These are phyloP conservation scores for Drosophila orena DNA, from an alignment of 1,140 invertebrate genomes.

Conservation along the genomic window DNA sequence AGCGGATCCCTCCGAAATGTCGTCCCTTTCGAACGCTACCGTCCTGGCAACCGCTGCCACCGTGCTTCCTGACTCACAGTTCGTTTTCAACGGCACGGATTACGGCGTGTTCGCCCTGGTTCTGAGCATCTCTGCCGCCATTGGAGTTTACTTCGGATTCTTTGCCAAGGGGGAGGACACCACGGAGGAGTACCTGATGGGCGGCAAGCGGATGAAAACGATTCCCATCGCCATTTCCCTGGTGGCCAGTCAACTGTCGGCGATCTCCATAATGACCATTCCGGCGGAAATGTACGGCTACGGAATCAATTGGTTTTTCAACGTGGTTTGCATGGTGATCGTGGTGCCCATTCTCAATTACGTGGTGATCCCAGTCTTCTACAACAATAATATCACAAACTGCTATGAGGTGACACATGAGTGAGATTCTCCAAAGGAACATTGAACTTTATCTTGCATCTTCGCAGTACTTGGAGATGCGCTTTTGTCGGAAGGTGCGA, in stretches of 20 bases:
- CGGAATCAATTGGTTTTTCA: constrained; percentile 89
- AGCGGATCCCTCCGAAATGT: constrained; percentile 36
- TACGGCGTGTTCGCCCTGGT: constrained; percentile 87
- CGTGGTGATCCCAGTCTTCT: constrained; percentile 93
- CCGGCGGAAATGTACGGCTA: constrained; percentile 93
- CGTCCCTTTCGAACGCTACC: constrained; percentile 47
- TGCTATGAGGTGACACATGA: constrained; percentile 90
- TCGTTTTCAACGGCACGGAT: constrained; percentile 86
- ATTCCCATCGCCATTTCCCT: constrained; percentile 89
- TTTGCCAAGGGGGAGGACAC: constrained; percentile 85
- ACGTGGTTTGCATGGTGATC: constrained; percentile 88
- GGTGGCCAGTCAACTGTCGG: constrained; percentile 91
- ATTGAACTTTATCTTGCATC: not conserved
- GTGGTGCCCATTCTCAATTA: constrained; percentile 88
- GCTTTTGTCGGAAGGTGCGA: constrained; percentile 88
- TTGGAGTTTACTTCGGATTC: constrained; percentile 89
- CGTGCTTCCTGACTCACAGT: constrained; percentile 34
- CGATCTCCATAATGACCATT: constrained; percentile 91
- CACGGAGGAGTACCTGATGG: constrained; percentile 87
- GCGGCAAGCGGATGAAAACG: constrained; percentile 88
- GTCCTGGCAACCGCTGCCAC: constrained; percentile 10
- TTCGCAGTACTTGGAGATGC: constrained; percentile 89
- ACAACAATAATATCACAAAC: constrained; percentile 91
- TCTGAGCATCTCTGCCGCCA: constrained; percentile 87
- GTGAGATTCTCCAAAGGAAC: not conserved